A percentile compares a stretch with the other conserved stretches of the same genome.
Evolutionary conservation across 37 sponge, comb jelly and placozoan species (phyloP).

Genomic region (Haliclona indistincta): DNA sequence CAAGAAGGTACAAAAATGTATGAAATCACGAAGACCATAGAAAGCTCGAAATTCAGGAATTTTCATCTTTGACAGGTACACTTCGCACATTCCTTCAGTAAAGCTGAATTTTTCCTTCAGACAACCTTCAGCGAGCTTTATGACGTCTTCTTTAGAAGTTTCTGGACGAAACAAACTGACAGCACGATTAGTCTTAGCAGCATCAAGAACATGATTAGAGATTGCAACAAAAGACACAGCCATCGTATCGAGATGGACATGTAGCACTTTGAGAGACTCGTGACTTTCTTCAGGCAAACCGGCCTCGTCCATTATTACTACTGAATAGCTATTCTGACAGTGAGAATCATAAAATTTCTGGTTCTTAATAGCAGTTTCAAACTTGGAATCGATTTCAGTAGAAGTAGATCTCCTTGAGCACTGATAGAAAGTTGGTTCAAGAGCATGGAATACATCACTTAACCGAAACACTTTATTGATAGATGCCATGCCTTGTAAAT

Average conservation of each 20-base stretch:
- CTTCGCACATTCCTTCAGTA: no score
- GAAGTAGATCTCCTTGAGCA: slow-evolving; percentile 76
- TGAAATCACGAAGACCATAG: slow-evolving; percentile 72
- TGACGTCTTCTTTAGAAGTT: no score
- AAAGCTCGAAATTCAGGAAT: no score
- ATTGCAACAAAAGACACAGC: slow-evolving; percentile 74
- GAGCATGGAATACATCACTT: slow-evolving; percentile 32
- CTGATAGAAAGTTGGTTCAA: slow-evolving; percentile 74
- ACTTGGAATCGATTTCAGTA: slow-evolving; percentile 62
- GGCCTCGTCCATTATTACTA: slow-evolving; percentile 80
- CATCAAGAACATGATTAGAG: no score
- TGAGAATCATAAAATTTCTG: slow-evolving; percentile 23
- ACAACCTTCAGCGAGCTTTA: slow-evolving; percentile 43
- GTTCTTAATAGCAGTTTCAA: slow-evolving; percentile 56
- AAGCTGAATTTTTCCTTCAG: no score
- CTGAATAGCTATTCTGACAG: slow-evolving; percentile 20
- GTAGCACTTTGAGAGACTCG: slow-evolving; percentile 75
- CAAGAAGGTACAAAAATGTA: slow-evolving; percentile 58
- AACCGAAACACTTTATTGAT: slow-evolving; percentile 11
- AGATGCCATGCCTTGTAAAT: slow-evolving; percentile 37
- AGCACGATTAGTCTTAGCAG: no score
- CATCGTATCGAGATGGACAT: slow-evolving; percentile 64
- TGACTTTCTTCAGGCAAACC: slow-evolving; percentile 78
- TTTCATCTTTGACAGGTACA: no score
- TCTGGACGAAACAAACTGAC: no score